Base-by-base conservation (phyloP, 2,113 vertebrate genomes). In the Amphilophus citrinellus region DNA sequence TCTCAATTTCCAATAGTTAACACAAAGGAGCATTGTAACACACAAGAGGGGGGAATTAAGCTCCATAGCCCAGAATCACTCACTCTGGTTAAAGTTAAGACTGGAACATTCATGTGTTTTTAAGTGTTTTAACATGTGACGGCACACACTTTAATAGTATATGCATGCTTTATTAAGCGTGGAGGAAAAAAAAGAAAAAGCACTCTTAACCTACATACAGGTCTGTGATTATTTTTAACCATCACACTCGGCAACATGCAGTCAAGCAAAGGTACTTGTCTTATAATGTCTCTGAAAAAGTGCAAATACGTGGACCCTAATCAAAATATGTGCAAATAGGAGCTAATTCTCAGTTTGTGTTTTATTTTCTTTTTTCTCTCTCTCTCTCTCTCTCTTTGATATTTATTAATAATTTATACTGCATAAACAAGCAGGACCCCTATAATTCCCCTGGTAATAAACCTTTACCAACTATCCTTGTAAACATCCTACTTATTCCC, bases 11-110 rank as follows among this genome's bases (percentile, higher is more conserved):
- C 90, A 88, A 68, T 61, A 47, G 76, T 88, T 89, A 78, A 83
- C 83, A 94, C 91, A 95, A 93, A 90, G 88, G 39, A 86, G 82
- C 84, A 82, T 86, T 94, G 93, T 95, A 14, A 58, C 35, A 44
- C 47, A 73, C 76, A 77, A 77, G 42, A 47, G 60, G 53, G 53
- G 83, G 18, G 76, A 79, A 92, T 90, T 73, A 87, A 80, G 82
- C 60, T 79, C 76, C 20, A 22, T 32, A 65, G 56, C 60, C 39
- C 37, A 58, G 62, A 42, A 73, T 84, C 87, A 80, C 80, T 63
- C 50, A 50, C 58, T 60, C 20, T 6, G 24, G 50, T 77, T 89
- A 65, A 71, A 53, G 77, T 68, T 91, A 24, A 24, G 24, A 81
- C 6, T 24, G 76, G 79, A 91, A 91, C 83, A 82, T 76, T 59